A percentile compares a stretch with the other conserved stretches of the same genome.
phyloP scores from a whole-genome alignment of 2,888 invertebrate species.

The Geophilus truncorum region DNA sequence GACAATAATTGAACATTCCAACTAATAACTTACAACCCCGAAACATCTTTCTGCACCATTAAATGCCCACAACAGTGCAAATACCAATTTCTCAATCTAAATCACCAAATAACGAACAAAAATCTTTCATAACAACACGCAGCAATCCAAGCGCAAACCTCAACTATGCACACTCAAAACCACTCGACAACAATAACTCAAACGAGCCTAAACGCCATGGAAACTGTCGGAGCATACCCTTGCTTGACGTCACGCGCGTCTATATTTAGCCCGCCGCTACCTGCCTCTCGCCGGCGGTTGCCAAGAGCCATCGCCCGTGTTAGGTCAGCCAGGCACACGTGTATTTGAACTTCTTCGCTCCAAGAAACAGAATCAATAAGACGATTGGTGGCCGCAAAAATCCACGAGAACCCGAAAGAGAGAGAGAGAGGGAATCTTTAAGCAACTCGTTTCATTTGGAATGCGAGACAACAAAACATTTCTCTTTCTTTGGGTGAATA shows the following conservation, averaged over 20 bases:
- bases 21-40: too few relatives aligned
- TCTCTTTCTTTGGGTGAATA: background rate
- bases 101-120: background rate
- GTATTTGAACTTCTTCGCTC: conserved; percentile 17
- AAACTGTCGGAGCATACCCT: background rate
- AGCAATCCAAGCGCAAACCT: background rate
- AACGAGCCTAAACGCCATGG: too few relatives aligned
- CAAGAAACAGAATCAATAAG: conserved; percentile 4
- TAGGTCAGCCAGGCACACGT: conserved; percentile 12
- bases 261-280: background rate
- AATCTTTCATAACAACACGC: too few relatives aligned
- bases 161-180: background rate
- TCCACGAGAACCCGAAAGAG: background rate
- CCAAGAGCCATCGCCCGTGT: background rate
- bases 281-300: background rate
- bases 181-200: background rate
- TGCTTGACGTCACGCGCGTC: background rate
- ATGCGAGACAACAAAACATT: conserved; percentile 13
- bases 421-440: background rate
- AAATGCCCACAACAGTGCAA: background rate
- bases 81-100: background rate
- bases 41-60: background rate
- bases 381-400: background rate
- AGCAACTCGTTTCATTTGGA: background rate
- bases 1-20: too few relatives aligned